Evolutionary conservation across 2,888 invertebrate species (phyloP).

Genomic region (Dermolepida albohirtum): DNA sequence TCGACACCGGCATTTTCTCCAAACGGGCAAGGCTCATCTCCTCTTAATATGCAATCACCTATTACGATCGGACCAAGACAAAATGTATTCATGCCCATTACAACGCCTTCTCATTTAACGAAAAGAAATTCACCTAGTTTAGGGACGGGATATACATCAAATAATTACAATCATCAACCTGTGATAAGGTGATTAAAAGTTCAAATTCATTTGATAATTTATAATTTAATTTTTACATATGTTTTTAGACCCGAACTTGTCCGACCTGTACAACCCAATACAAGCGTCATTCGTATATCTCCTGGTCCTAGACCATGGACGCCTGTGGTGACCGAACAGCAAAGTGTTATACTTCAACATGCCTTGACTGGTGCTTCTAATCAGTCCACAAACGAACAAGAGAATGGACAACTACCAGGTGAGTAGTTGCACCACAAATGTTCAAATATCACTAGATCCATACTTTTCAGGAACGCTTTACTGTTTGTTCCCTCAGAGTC

Average conservation of each 20-base stretch:
- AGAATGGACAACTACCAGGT: conserved; percentile 43
- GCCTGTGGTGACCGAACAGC: conserved; percentile 63
- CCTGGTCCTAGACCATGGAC: conserved; percentile 72
- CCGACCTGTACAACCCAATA: conserved; percentile 74
- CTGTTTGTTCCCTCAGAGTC: conserved; percentile 63
- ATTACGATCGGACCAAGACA: conserved; percentile 80
- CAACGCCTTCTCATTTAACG: conserved; percentile 69
- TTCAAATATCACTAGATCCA: too few species aligned
- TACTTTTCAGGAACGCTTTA: conserved; percentile 59
- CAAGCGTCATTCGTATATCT: conserved; percentile 87
- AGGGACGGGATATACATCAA: conserved; percentile 58
- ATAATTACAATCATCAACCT: conserved; percentile 61
- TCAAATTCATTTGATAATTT: neutral
- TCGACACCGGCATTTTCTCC: conserved; percentile 92
- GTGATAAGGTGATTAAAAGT: conserved; percentile 60
- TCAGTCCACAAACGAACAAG: conserved; percentile 50
- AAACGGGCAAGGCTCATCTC: conserved; percentile 76
- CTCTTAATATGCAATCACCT: conserved; percentile 75
- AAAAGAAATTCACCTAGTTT: conserved; percentile 66
- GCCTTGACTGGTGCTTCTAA: conserved; percentile 57
- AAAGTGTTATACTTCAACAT: conserved; percentile 62
- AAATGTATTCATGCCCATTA: conserved; percentile 93
- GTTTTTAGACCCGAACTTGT: conserved; percentile 76
- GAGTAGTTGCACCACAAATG: neutral
- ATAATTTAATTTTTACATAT: conserved; percentile 3